Base-by-base conservation (phyloP, 2,113 vertebrate genomes). In the Tenebrosternarchus preto region DNA sequence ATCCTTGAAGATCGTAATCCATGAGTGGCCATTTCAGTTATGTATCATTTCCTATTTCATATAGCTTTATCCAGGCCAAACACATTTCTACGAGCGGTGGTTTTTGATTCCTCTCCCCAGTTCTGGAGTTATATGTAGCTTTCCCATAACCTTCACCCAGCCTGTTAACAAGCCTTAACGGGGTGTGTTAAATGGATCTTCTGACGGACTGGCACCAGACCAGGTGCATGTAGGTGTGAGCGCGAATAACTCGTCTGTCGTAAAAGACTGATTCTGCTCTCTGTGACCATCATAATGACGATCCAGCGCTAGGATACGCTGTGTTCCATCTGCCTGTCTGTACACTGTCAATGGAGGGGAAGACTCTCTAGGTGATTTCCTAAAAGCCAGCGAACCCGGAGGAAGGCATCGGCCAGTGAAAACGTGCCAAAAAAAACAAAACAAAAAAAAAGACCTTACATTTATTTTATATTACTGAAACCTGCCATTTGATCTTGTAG, bases 341-440 rank as follows among this genome's bases (percentile, higher is more conserved):
- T 31, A 39, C 31, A n/a, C 64, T 68, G 64, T 68, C 20, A 39
- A 1, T 68, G 64, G 64, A 66, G 19, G 64, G 9, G 31, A 68
- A 22, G 64, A 68, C 64, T 39, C 31, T 39, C 16, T 17, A 33
- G 63, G 29, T 66, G 27, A 66, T 33, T 66, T 66, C 63, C 63
- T 33, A n/a, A 66, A 66, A 66, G 17, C 16, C 63, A 66, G n/a
- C 63, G 33, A 15, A 9, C 63, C 29, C 63, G 33, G 63, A 33
- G 5, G 0, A 4, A 63, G 60, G 60, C 19, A 31, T 66, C 33
- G 22, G 17, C 27, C 17, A 8, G 1, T 15, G 12, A 31, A 33
- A 66, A 33, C 63, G 33, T 24, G 5, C 27, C 27, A 66, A 64
- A 31, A 27, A 31, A 64, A 20, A 16, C 7, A 3, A 66, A 6